phyloP scores from a whole-genome alignment of 2,113 vertebrate genomes.

The Ptyas mucosa region DNA sequence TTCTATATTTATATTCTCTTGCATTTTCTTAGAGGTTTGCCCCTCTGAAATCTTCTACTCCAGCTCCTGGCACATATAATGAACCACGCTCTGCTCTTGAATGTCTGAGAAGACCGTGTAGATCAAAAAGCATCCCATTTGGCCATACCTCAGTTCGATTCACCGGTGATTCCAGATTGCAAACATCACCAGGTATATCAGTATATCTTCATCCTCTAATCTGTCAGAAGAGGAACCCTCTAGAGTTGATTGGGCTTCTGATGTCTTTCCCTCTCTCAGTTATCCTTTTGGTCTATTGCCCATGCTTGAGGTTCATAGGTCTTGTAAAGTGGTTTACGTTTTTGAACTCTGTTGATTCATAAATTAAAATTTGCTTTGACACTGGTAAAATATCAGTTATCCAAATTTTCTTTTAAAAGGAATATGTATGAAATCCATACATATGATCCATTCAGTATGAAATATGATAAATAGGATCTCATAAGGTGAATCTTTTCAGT shows the following conservation, averaged over 20 bases:
- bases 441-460: constrained; percentile 9
- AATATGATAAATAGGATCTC: neutral
- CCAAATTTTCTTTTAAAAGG: neutral
- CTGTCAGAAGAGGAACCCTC: neutral
- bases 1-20: constrained; percentile 33
- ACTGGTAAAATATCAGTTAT: neutral
- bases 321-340: neutral
- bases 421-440: neutral
- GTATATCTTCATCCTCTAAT: neutral
- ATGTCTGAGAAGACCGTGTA: constrained; percentile 64
- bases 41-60: constrained; percentile 68
- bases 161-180: constrained; percentile 30
- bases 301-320: neutral
- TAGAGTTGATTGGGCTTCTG: neutral
- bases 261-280: neutral
- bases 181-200: constrained; percentile 67
- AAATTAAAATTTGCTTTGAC: neutral
- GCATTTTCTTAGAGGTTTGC: constrained; percentile 71
- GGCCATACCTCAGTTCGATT: constrained; percentile 69
- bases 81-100: constrained; percentile 69
- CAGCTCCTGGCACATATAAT: constrained; percentile 76
- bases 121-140: constrained; percentile 71
- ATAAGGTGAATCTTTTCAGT: neutral
- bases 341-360: too few species aligned
- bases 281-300: neutral